These are phyloP conservation scores for Heliconius ethilla DNA, from an alignment of 2,888 invertebrate genomes.

Conservation along the genomic window DNA sequence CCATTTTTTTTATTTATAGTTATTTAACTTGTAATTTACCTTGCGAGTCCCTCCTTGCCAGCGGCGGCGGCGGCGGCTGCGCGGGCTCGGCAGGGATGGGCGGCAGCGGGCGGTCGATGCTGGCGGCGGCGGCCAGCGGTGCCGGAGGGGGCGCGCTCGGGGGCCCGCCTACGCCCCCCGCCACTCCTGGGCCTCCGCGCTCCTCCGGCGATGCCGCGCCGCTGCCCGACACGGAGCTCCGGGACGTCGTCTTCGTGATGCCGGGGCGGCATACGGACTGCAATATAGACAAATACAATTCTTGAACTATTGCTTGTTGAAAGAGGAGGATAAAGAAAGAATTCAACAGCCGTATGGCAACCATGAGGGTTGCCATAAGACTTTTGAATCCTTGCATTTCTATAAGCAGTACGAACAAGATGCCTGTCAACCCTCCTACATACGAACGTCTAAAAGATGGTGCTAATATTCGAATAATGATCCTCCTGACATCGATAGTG, in stretches of 20 bases:
- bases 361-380: neutral
- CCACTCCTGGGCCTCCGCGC: conserved; percentile 53
- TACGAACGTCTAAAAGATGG: neutral
- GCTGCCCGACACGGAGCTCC: conserved; percentile 78
- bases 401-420: neutral
- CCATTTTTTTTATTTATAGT: no score
- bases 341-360: no score
- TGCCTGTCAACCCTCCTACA: neutral
- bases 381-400: neutral
- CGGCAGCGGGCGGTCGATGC: conserved; percentile 82
- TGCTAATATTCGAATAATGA: neutral
- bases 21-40: conserved; percentile 61
- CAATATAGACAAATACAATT: conserved; percentile 40
- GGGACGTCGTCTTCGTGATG: conserved; percentile 69
- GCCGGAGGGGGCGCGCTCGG: conserved; percentile 71
- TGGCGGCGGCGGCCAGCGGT: conserved; percentile 67
- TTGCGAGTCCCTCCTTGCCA: conserved; percentile 86
- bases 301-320: neutral
- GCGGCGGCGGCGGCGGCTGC: conserved; percentile 75
- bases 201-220: conserved; percentile 77
- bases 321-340: neutral
- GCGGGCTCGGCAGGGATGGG: conserved; percentile 83
- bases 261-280: conserved; percentile 77
- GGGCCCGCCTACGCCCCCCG: conserved; percentile 56
- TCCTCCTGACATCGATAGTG: neutral